Base-by-base conservation (phyloP, 2,113 vertebrate genomes). In the Caretta caretta region DNA sequence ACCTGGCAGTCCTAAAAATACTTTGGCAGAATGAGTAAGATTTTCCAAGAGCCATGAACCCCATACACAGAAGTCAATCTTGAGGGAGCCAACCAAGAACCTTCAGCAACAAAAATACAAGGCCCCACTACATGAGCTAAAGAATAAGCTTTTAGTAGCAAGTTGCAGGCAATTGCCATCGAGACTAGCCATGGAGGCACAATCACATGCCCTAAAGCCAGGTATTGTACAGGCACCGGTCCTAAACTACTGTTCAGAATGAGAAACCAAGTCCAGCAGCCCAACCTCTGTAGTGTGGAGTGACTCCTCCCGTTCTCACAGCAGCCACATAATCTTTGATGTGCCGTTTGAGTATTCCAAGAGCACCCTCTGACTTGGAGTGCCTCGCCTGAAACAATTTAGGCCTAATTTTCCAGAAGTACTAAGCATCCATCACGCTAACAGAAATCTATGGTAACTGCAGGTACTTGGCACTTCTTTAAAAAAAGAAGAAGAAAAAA, bases 361-460 rank as follows among this genome's bases (percentile, higher is more conserved):
- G 54, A 79, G 82, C 82, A 87, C 88, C 84, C 82, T 82, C 56
- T 57, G 31, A 35, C 2, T 86, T 69, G 25, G 4, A 3, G 49
- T 27, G 80, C 42, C 76, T 6, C 11, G 51, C 80, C 57, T 87
- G 53, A 25, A 83, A 59, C 27, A 29, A 29, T 27, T 56, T 14
- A 12, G 49, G 54, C 62, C 72, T 46, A 19, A 38, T 38, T 57
- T 62, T 89, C 80, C 86, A 59, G 57, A 59, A 59, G 27, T 27
- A 35, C 0, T 0, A 83, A 79, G 81, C 19, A 31, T 5, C 83
- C 29, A 0, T 0, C 54, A 29, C 65, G 83, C 89, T 51, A 31
- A 0, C 27, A 0, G 19, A 62, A 27, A 75, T 48, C 29, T 69
- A 88, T 6, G 5, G 13, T 80, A 90, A 80, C 88, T 56, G 83